phyloP scores from a whole-genome alignment of 2,888 invertebrate genomes.

The Aphodius granarius region DNA sequence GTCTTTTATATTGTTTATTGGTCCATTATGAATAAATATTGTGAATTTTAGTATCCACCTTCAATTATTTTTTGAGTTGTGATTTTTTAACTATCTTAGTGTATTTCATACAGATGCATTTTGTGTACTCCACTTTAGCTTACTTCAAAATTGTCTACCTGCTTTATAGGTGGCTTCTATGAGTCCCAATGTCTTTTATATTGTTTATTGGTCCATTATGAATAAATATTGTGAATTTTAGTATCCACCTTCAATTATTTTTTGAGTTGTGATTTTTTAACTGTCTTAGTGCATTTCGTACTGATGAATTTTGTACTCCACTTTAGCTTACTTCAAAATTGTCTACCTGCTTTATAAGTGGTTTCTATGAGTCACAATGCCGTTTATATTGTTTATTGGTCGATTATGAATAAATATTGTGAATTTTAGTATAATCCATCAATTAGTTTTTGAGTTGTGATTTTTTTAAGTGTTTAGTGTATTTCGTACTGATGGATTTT shows the following conservation, averaged over 20 bases:
- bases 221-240: background rate
- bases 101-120: too few species aligned
- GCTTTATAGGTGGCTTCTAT: background rate
- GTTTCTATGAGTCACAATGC: too few species aligned
- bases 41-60: background rate
- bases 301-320: background rate
- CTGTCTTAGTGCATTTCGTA: background rate
- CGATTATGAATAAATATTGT: background rate
- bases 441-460: background rate
- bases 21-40: background rate
- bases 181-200: background rate
- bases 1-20: background rate
- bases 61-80: background rate
- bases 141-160: background rate
- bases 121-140: background rate
- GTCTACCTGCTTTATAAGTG: too few species aligned
- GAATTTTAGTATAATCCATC: background rate
- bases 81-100: background rate
- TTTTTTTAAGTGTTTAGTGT: background rate
- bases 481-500: too few species aligned
- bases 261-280: background rate
- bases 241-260: background rate
- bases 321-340: background rate
- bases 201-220: background rate
- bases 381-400: background rate